Evolutionary conservation across 2,888 invertebrate species (phyloP), one percentile per base, ranked within the genome.

Genomic region (Pterostichus niger): DNA sequence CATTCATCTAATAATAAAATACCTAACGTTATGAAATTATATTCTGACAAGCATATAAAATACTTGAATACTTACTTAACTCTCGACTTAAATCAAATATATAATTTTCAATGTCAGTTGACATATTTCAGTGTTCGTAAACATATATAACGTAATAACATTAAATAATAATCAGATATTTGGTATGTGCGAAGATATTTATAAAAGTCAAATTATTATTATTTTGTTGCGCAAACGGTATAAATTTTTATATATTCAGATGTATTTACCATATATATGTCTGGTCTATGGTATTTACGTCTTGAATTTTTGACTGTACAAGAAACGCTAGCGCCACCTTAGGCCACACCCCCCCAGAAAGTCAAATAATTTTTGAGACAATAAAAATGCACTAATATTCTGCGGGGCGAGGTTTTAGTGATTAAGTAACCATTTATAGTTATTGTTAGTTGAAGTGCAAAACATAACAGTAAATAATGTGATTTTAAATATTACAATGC

Each of bases 61-160:
- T 46, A 40, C 1, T 73, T 44, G 46, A 64, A 64, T 64, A 52
- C 80, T 68, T 80, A 80, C 80, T 68, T 52, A 80, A 52, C 24
- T 80, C 80, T 7, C 80, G 68, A 31, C 80, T 80, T 52, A 80
- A 49, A 71, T 80, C 80, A 71, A 80, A 80, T 46, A 80, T 80
- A 68, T 80, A 80, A 80, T 71, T 80, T 17, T 80, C 68, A 31
- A 80, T 80, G 52, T 80, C 68, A 68, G n/a, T 80, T 33, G 68
- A 33, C 80, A 80, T 80, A 61, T 75, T 59, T 24, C 40, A 40
- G 1, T 40, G 40, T 40, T 9, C 9, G 9, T 40, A 40, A 40
- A 40, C 9, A 40, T 40, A 40, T 40, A 9, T 40, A 40, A 40
- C 31, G 6, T 13, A 59, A 2, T 59, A 49, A 49, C 49, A 49